Evolutionary conservation across 1,140 invertebrate genomes (phyloP), one percentile per base, ranked within the genome.

Genomic region (Alviniconcha marisindica): DNA sequence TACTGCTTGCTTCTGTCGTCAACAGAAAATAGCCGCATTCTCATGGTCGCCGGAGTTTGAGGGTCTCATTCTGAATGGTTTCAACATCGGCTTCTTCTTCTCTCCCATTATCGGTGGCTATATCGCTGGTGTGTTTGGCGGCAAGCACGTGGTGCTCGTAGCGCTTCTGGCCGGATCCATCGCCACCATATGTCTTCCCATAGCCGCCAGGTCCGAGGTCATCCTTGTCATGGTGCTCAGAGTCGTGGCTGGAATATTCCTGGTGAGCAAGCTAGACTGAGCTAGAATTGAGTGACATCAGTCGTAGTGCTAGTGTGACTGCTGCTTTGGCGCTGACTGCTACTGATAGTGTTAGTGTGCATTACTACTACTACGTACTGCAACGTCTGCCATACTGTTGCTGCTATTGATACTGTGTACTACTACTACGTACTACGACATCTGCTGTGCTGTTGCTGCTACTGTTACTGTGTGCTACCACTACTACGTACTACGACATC

Each of bases 41-140:
- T 24, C 28, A 1, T 86, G 85, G 85, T 77, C 66, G 1, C 83
- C 85, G 21, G 51, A 74, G 40, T 84, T 84, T 40, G 85, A 96
- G 93, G 97, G 97, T 3, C 91, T 96, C 15, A 95, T 98, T 44
- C 92, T 97, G 42, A 96, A 96, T 89, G 96, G 96, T 0, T 97
- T 97, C 93, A 97, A 97, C 85, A 96, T 95, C 93, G 96, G 95
- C 0, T 96, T 96, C 88, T 93, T 95, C 94, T 14, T 95, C 94
- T 84, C 95, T 95, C 95, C 97, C 91, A 93, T 97, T 60, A 96
- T 97, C 0, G 96, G 96, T 21, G 89, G 89, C 21, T 91, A 96
- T 96, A 86, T 96, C n/a, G 96, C 96, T 0, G 95, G 96, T n/a
- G 73, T 76, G 38, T 88, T 87, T 84, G 91, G 92, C 44, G 88